Evolutionary conservation across 2,888 invertebrate genomes (phyloP).

Genomic region (Chaetoderma sp.): DNA sequence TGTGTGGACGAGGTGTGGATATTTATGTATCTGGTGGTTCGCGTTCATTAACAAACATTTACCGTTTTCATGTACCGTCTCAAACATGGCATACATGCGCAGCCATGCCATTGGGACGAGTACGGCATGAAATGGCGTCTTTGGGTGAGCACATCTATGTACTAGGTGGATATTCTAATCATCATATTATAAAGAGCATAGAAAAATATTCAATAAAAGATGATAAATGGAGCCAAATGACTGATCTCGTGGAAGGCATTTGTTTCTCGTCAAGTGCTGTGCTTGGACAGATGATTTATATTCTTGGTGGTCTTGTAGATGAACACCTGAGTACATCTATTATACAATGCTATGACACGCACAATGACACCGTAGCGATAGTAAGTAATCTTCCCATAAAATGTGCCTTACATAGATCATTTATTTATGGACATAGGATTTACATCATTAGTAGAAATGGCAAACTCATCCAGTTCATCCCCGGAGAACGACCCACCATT

Average conservation of each 20-base stretch:
- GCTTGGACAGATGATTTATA: constrained; percentile 48
- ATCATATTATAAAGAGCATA: constrained; percentile 48
- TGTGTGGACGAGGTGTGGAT: constrained; percentile 54
- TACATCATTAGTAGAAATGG: constrained; percentile 52
- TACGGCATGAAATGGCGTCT: constrained; percentile 56
- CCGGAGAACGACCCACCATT: background rate
- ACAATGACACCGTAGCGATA: constrained; percentile 43
- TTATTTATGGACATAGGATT: constrained; percentile 43
- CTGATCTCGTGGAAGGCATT: constrained; percentile 46
- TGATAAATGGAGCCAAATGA: constrained; percentile 44
- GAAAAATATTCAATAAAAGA: constrained; percentile 52
- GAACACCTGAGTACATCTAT: constrained; percentile 52
- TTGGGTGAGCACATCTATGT: constrained; percentile 51
- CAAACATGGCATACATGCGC: constrained; percentile 54
- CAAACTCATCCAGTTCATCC: constrained; percentile 42
- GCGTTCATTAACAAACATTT: constrained; percentile 46
- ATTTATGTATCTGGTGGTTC: constrained; percentile 57
- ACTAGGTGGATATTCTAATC: constrained; percentile 53
- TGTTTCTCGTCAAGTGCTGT: constrained; percentile 57
- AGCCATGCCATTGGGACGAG: constrained; percentile 48
- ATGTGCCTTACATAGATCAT: constrained; percentile 49
- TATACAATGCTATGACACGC: constrained; percentile 56
- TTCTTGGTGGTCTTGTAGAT: constrained; percentile 58
- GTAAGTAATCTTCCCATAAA: constrained; percentile 51
- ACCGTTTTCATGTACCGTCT: constrained; percentile 49